Evolutionary conservation across 2,888 invertebrate species (phyloP).

Genomic region (Formica aserva): DNA sequence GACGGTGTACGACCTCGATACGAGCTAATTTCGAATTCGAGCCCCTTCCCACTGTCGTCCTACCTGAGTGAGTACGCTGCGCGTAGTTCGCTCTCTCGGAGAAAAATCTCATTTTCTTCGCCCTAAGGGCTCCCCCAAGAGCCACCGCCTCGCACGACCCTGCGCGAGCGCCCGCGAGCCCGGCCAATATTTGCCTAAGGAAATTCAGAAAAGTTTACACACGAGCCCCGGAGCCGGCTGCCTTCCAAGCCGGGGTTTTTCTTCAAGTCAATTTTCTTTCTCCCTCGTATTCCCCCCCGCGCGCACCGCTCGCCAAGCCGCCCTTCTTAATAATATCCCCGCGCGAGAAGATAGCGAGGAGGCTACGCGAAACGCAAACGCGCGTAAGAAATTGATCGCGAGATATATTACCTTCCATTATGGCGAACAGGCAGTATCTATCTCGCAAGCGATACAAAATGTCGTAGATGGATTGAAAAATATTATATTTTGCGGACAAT

Average conservation of each 20-base stretch:
- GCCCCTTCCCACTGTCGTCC: slow-evolving; percentile 69
- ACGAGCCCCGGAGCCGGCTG: slow-evolving; percentile 78
- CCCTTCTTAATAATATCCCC: slow-evolving; percentile 52
- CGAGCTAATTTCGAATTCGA: slow-evolving; percentile 85
- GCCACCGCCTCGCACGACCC: slow-evolving; percentile 51
- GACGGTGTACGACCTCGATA: slow-evolving; percentile 76
- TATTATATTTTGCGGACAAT: slow-evolving; percentile 29
- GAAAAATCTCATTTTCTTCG: slow-evolving; percentile 85
- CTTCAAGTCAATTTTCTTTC: slow-evolving; percentile 78
- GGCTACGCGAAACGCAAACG: slow-evolving; percentile 50
- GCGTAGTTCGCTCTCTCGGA: slow-evolving; percentile 74
- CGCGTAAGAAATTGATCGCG: slow-evolving; percentile 56
- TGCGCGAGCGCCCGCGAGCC: slow-evolving; percentile 69
- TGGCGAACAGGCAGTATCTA: slow-evolving; percentile 23
- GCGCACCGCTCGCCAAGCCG: slow-evolving; percentile 6
- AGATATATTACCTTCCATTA: slow-evolving; percentile 53
- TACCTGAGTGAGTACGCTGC: slow-evolving; percentile 53
- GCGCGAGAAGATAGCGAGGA: slow-evolving; percentile 52
- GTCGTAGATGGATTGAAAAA: slow-evolving; percentile 17
- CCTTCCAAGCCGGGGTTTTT: slow-evolving; percentile 75
- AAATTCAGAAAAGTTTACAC: slow-evolving; percentile 85
- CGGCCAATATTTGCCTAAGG: slow-evolving; percentile 84
- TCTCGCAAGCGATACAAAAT: slow-evolving; percentile 32
- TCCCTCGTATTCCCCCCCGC: slow-evolving; percentile 20
- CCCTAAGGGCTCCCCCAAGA: slow-evolving; percentile 81